Conservation (phyloP, 2,797 vertebrate genomes). For the Philypnodon macrostomus region DNA sequence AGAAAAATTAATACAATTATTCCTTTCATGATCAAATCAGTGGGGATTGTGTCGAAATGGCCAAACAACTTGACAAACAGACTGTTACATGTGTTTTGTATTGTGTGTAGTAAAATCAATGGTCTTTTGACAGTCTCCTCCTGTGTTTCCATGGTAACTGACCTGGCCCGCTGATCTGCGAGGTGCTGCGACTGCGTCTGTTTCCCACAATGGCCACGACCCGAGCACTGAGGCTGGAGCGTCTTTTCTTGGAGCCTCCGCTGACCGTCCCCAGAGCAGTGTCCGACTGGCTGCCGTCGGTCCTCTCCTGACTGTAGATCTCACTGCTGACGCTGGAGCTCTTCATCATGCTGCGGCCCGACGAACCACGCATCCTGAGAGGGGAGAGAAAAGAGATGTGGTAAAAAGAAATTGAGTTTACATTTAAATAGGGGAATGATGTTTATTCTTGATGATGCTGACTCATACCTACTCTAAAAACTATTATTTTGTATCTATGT, state of each 20-base stretch:
- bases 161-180: conserved; percentile 90
- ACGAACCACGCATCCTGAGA: conserved; percentile 86
- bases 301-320: conserved; percentile 91
- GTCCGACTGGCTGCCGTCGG: conserved; percentile 96
- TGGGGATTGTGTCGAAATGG: no score
- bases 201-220: conserved; percentile 94
- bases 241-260: conserved; percentile 89
- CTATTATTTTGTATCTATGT: no score
- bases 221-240: conserved; percentile 92
- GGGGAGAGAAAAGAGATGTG: conserved; percentile 29
- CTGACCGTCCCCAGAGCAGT: conserved; percentile 92
- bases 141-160: conserved; percentile 27
- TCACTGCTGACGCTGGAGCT: conserved; percentile 96
- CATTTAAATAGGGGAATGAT: not conserved
- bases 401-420: not conserved
- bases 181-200: conserved; percentile 93
- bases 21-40: no score
- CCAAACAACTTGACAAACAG: no score
- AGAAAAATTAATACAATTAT: no score
- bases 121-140: no score
- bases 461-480: no score
- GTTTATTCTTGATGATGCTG: conserved; percentile 20
- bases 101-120: no score
- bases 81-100: no score
- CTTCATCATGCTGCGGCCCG: conserved; percentile 90